Percentiles rank a stretch among this genome's conserved stretches.
Conservation (phyloP, 1,140 invertebrate species). For the Metaphire vulgaris region DNA sequence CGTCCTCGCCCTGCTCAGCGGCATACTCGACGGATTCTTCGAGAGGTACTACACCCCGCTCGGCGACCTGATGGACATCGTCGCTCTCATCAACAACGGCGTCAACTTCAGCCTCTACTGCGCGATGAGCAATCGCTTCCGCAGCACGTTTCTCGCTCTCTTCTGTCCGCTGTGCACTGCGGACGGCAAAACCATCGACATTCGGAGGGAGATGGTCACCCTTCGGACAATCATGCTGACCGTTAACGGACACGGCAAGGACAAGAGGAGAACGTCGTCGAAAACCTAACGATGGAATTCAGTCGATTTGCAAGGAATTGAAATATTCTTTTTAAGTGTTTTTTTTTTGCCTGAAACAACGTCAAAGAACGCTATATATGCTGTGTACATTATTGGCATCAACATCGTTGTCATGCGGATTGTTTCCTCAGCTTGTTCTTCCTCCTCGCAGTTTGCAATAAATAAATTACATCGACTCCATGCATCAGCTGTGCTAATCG, state of each 20-base stretch:
- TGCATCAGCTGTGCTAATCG: too few relatives aligned
- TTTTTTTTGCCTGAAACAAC: too few relatives aligned
- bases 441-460: too few relatives aligned
- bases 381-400: too few relatives aligned
- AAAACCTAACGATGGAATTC: too few relatives aligned
- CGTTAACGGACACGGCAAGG: not conserved
- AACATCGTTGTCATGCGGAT: too few relatives aligned
- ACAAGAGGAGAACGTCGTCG: too few relatives aligned
- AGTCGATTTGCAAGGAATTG: too few relatives aligned
- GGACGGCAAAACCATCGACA: not conserved
- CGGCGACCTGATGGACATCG: not conserved
- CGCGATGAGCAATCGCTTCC: constrained; percentile 8
- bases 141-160: constrained; percentile 6
- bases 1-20: constrained; percentile 36
- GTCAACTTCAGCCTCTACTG: constrained; percentile 19
- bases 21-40: not conserved
- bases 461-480: too few relatives aligned
- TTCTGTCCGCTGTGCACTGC: not conserved
- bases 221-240: not conserved
- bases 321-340: too few relatives aligned
- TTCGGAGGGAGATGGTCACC: not conserved
- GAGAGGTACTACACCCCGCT: not conserved
- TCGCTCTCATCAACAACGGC: constrained; percentile 8
- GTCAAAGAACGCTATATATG: too few relatives aligned
- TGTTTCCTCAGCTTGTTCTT: too few relatives aligned